Evolutionary conservation across 2,888 invertebrate species (phyloP), one percentile per base, ranked within the genome.

Genomic region (Drosophila kuntzei): DNA sequence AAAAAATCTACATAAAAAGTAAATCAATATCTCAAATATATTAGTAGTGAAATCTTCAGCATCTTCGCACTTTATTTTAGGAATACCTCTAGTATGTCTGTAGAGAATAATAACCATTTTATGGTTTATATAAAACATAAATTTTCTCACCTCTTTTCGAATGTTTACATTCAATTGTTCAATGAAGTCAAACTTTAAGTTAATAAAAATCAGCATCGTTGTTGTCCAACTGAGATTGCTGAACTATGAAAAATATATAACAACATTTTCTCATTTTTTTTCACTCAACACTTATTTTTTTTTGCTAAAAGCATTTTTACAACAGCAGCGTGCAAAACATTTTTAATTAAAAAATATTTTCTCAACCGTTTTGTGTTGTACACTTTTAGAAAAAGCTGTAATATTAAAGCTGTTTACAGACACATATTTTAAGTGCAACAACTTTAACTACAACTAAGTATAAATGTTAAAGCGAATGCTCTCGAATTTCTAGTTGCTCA

Each of bases 261-360:
- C 39, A 27, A 47, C 12, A 29, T 39, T 18, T 20, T 43, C 7
- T 29, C 37, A 55, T 54, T 62, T 50, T 74, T 46, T 63, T 46
- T 36, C 12, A 36, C 44, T 41, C 20, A 62, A 41, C 57, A 16
- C 53, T 44, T 55, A 14, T 22, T 22, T 8, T 34, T 16, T 37
- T 9, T 14, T 29, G 41, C 41, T 36, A 14, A 9, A 4, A 49
- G 29, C 55, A 20, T 34, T 75, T 62, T 53, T 22, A 32, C 57
- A 57, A 32, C 57, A 57, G 34, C 18, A 43, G 44, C 16, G 34
- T 32, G 43, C 34, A 25, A 60, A 50, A 60, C 25, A 71, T 53
- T 71, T 76, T 71, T 63, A 76, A 75, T 75, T 71, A 75, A 60
- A 76, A 70, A 71, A 71, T 63, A 53, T 71, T 66, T 71, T 39